Conservation (phyloP, 1,140 invertebrate species). For the Zaprionus nigranus region DNA sequence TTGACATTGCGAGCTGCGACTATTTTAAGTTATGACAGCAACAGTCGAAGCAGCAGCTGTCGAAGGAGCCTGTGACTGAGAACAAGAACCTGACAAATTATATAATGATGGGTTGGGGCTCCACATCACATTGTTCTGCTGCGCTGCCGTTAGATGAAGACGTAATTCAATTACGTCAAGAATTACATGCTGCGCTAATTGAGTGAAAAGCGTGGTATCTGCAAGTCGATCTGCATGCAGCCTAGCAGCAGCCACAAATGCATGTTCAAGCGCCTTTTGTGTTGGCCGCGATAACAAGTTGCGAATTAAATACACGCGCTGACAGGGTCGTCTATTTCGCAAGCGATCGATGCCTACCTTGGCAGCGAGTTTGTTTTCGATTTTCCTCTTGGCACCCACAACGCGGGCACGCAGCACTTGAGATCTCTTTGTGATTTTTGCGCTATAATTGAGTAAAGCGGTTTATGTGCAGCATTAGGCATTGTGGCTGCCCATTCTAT, state of each 20-base stretch:
- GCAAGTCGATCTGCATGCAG: slow-evolving; percentile 25
- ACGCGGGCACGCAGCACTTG: slow-evolving; percentile 5
- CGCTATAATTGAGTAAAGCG: slow-evolving; percentile 79
- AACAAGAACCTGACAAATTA: slow-evolving; percentile 62
- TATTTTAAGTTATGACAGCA: slow-evolving; percentile 80
- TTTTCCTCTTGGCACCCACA: slow-evolving; percentile 10
- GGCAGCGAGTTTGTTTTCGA: neutral
- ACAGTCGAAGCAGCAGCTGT: slow-evolving; percentile 55
- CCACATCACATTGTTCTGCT: slow-evolving; percentile 22
- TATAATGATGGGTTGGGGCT: slow-evolving; percentile 66
- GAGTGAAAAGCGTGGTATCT: slow-evolving; percentile 57
- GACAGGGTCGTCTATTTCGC: slow-evolving; percentile 51
- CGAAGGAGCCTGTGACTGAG: slow-evolving; percentile 58
- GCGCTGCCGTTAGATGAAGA: slow-evolving; percentile 30
- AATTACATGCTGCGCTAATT: slow-evolving; percentile 68
- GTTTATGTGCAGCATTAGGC: slow-evolving; percentile 76
- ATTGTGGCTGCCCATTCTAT: slow-evolving; percentile 35
- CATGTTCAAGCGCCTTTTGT: slow-evolving; percentile 51
- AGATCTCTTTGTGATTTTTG: slow-evolving; percentile 50
- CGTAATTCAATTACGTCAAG: slow-evolving; percentile 64
- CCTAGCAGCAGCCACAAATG: slow-evolving; percentile 42
- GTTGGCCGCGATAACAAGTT: slow-evolving; percentile 40
- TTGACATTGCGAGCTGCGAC: slow-evolving; percentile 62
- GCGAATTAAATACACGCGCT: slow-evolving; percentile 54
- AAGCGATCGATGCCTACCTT: slow-evolving; percentile 40